A percentile compares a stretch with the other conserved stretches of the same genome.
phyloP scores from a whole-genome alignment of 1,140 invertebrate genomes.

The Melanaphis sacchari region DNA sequence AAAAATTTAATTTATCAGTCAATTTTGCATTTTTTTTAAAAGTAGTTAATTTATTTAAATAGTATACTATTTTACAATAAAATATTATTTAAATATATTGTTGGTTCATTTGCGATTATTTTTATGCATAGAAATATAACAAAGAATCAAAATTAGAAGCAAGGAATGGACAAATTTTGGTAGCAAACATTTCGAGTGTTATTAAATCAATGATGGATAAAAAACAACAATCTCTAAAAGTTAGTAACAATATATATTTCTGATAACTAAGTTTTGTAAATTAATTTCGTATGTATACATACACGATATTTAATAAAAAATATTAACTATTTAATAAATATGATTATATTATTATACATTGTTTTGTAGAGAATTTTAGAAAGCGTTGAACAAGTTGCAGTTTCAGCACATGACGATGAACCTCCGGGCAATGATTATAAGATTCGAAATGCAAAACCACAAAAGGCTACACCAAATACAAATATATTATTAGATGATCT shows the following conservation, averaged over 20 bases:
- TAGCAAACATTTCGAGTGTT: conserved; percentile 44
- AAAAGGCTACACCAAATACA: background rate
- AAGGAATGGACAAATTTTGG: conserved; percentile 40
- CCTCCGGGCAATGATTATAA: background rate
- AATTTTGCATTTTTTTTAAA: background rate
- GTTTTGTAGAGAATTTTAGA: conserved; percentile 51
- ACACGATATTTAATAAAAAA: background rate
- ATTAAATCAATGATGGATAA: conserved; percentile 57
- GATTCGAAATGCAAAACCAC: background rate
- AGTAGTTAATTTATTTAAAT: background rate
- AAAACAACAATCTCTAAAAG: conserved; percentile 55
- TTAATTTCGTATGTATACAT: background rate
- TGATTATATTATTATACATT: background rate
- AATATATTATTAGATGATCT: conserved; percentile 48
- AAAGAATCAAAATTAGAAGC: conserved; percentile 39
- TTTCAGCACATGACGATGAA: conserved; percentile 56
- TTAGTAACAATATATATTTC: background rate
- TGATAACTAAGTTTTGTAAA: background rate
- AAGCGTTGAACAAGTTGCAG: conserved; percentile 45
- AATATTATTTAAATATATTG: background rate
- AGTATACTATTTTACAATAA: background rate
- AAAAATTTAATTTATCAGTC: background rate
- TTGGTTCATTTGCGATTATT: background rate
- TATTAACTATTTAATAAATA: background rate
- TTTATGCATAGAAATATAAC: conserved; percentile 43